These are phyloP conservation scores for Zoanthus sociatus DNA, from an alignment of 92 coral and sea anemone genomes.

Conservation along the genomic window DNA sequence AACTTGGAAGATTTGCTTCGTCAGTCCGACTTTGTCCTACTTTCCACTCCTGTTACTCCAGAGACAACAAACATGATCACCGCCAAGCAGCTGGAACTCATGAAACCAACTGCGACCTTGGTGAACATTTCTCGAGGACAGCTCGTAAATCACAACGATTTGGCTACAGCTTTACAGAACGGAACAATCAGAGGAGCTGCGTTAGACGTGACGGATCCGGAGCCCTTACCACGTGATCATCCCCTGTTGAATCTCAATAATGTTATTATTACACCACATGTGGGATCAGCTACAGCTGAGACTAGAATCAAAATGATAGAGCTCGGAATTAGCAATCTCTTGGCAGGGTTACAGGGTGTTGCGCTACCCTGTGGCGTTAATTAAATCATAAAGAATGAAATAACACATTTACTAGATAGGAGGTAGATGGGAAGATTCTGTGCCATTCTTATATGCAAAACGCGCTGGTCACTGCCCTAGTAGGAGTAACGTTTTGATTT, in stretches of 20 bases:
- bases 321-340: conserved; percentile 60
- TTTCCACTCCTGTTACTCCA: conserved; percentile 64
- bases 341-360: conserved; percentile 70
- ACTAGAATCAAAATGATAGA: conserved; percentile 71
- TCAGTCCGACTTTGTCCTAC: conserved; percentile 85
- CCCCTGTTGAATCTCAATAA: conserved; percentile 71
- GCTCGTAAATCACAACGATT: conserved; percentile 76
- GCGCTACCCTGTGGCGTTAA: conserved; percentile 59
- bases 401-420: too few relatives aligned
- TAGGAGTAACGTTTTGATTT: too few relatives aligned
- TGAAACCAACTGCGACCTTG: conserved; percentile 82
- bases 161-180: conserved; percentile 73
- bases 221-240: conserved; percentile 87
- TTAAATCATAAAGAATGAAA: background rate
- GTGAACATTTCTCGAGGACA: conserved; percentile 84
- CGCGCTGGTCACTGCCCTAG: too few relatives aligned
- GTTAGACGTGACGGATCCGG: conserved; percentile 75
- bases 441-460: too few relatives aligned
- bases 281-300: conserved; percentile 67
- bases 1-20: conserved; percentile 64
- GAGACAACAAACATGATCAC: conserved; percentile 77
- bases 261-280: conserved; percentile 77
- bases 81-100: conserved; percentile 64
- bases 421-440: too few relatives aligned
- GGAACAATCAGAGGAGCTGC: conserved; percentile 83